Base-by-base conservation (phyloP, 2,797 vertebrate species). In the Chanos chanos region DNA sequence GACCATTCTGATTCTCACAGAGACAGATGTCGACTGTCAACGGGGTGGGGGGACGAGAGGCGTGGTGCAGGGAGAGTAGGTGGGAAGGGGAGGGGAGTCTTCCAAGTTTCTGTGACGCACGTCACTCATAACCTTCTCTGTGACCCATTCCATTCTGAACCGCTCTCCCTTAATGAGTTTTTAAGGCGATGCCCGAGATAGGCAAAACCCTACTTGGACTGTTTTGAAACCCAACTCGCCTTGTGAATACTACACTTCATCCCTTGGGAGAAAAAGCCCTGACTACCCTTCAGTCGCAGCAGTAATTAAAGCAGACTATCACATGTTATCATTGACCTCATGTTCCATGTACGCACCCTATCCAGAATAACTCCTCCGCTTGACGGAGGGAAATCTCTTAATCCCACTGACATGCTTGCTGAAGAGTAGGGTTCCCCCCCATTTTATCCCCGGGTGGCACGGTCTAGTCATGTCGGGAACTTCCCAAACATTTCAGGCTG, bases 151-250 rank as follows among this genome's bases (percentile, higher is more conserved):
- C n/a, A n/a, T n/a, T n/a, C n/a, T n/a, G n/a, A n/a, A n/a, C n/a
- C n/a, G n/a, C n/a, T n/a, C n/a, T n/a, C n/a, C 41, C 41, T 19
- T 71, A 65, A 71, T 48, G 41, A 68, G 34, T 60, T 64, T 43
- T 50, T 51, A 61, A 19, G 55, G 61, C 48, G 7, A 54, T 47
- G 15, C 7, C 4, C 41, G 34, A 28, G 61, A 27, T 7, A 15
- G 28, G 21, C 41, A 21, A 43, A 60, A 57, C 37, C 34, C 33
- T 9, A 12, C 50, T 54, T 7, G 18, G 56, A 55, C 33, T 78
- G 74, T 76, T 78, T 68, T 76, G 74, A 78, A 78, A 74, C 63
- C 56, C 10, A 68, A 78, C 61, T 47, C 53, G 45, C 50, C 44
- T 53, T 28, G 43, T 28, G 71, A 71, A 66, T 69, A 70, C 57